A percentile compares a stretch with the other conserved stretches of the same genome.
Conservation (phyloP, 2,113 vertebrate genomes). For the Cacatua alba region DNA sequence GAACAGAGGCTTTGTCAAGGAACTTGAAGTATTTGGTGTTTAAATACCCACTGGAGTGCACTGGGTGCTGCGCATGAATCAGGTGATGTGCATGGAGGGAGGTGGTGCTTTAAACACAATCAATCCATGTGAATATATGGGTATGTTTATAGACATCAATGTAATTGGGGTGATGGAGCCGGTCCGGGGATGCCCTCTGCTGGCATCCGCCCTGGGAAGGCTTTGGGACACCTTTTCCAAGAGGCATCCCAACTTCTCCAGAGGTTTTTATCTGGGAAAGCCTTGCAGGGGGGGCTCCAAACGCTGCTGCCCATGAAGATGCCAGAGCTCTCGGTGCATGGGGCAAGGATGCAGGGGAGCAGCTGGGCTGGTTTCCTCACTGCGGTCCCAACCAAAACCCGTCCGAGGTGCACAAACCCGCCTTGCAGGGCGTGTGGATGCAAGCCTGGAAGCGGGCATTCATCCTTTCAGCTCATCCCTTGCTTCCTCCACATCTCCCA, state of each 20-base stretch:
- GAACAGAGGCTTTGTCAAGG: not conserved
- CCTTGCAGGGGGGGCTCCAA: not conserved
- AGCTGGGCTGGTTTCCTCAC: not conserved
- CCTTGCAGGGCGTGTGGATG: not conserved
- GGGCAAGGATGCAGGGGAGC: not conserved
- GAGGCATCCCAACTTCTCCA: not conserved
- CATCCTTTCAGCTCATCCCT: not conserved
- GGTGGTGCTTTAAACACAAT: not conserved
- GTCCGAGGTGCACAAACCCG: not conserved
- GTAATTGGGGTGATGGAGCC: not conserved
- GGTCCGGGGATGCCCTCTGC: not conserved
- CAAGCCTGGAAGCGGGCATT: not conserved
- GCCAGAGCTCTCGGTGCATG: fast-evolving
- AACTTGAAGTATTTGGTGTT: not conserved
- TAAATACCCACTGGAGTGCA: fast-evolving
- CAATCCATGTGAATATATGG: fast-evolving
- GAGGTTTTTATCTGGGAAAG: not conserved
- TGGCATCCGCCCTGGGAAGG: not conserved
- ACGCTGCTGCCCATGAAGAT: not conserved
- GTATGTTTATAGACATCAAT: fast-evolving
- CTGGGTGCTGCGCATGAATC: fast-evolving
- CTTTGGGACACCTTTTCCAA: not conserved
- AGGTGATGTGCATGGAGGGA: not conserved
- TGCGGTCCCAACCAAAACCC: not conserved
- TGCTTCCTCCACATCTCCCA: not conserved